phyloP scores from a whole-genome alignment of 2,797 vertebrate genomes.

The Tenualosa ilisha region DNA sequence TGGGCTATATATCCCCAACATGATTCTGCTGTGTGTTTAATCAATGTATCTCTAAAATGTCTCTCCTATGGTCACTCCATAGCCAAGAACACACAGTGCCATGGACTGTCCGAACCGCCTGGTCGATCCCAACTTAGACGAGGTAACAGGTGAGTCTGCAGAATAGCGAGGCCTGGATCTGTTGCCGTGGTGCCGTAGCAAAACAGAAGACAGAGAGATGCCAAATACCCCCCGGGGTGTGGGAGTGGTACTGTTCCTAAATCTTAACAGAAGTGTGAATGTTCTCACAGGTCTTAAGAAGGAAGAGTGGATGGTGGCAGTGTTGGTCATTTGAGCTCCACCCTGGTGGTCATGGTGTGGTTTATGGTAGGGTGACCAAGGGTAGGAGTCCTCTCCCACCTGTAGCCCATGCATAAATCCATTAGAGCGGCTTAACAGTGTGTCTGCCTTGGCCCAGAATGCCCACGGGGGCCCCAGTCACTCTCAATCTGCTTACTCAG shows the following conservation, averaged over 20 bases:
- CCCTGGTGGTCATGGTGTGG: background rate
- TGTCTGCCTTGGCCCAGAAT: conserved; percentile 35
- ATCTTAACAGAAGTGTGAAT: background rate
- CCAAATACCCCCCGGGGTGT: background rate
- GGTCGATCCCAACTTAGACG: conserved; percentile 74
- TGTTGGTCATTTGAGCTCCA: background rate
- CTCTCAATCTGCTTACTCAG: conserved; percentile 39
- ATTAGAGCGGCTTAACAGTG: conserved; percentile 50
- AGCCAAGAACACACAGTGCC: conserved; percentile 81
- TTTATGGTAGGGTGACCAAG: background rate
- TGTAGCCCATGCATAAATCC: background rate
- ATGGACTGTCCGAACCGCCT: conserved; percentile 86
- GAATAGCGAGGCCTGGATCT: background rate
- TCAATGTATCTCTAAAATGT: background rate
- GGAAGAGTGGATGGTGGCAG: background rate
- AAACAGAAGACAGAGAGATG: background rate
- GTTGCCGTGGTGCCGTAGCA: background rate
- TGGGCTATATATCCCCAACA: no score
- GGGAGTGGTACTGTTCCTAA: no score
- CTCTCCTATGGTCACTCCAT: conserved; percentile 35
- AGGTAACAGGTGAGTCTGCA: conserved; percentile 88
- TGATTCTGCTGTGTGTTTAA: background rate
- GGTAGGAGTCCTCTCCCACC: background rate
- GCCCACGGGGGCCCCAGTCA: conserved; percentile 5
- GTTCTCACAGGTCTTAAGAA: background rate